Conservation (phyloP, 2,888 invertebrate species). For the Drosophila paracracens region DNA sequence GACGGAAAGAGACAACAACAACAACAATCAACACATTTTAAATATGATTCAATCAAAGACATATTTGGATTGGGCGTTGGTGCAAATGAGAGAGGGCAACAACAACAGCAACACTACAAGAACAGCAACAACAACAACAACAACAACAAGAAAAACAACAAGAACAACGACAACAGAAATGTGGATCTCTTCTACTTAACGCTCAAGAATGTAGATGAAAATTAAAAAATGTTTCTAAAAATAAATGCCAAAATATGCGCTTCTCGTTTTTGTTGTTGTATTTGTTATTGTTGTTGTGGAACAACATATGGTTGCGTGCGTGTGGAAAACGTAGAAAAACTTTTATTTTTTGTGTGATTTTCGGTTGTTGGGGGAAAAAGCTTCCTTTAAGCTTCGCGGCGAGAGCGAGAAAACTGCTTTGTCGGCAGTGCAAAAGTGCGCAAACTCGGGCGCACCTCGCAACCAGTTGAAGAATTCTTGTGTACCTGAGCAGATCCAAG, state of each 20-base stretch:
- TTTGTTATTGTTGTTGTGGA: conserved; percentile 54
- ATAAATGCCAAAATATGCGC: conserved; percentile 75
- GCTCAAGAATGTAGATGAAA: conserved; percentile 78
- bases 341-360: conserved; percentile 19
- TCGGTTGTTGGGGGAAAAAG: conserved; percentile 27
- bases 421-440: conserved; percentile 53
- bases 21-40: conserved; percentile 69
- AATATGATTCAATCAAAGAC: conserved; percentile 84
- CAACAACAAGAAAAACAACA: conserved; percentile 22
- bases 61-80: conserved; percentile 85
- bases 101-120: conserved; percentile 31
- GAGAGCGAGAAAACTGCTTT: conserved; percentile 62
- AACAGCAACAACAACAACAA: conserved; percentile 34
- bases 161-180: conserved; percentile 17
- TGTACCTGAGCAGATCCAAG: conserved; percentile 38
- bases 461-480: conserved; percentile 5
- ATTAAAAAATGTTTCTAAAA: conserved; percentile 80
- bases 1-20: conserved; percentile 83
- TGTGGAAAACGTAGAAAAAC: conserved; percentile 64
- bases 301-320: conserved; percentile 76
- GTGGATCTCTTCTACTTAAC: conserved; percentile 43
- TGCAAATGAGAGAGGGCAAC: conserved; percentile 72
- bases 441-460: conserved; percentile 68
- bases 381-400: conserved; percentile 59
- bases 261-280: conserved; percentile 39